phyloP scores from a whole-genome alignment of 2,113 vertebrate genomes.

The Alethe castanea region DNA sequence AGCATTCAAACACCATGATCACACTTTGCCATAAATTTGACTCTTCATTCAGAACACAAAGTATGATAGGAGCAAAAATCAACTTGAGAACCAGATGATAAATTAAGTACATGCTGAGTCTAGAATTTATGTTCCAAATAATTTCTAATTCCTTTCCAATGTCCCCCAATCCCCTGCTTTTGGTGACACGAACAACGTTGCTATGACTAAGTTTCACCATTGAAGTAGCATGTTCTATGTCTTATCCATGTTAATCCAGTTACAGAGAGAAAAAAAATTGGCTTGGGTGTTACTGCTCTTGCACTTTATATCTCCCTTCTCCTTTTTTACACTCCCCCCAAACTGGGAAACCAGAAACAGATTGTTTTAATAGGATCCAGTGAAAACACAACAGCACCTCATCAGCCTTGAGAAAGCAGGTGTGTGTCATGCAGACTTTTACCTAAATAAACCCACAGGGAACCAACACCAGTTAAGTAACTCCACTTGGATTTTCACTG shows the following conservation, averaged over 20 bases:
- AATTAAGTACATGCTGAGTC: background rate
- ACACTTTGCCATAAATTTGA: background rate
- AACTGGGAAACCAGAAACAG: constrained; percentile 38
- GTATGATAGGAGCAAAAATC: background rate
- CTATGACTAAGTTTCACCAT: background rate
- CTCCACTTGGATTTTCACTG: background rate
- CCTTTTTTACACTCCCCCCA: background rate
- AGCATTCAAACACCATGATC: background rate
- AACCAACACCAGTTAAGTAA: constrained; percentile 29
- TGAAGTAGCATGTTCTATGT: background rate
- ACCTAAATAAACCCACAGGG: constrained; percentile 21
- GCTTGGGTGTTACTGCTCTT: background rate
- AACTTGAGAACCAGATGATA: background rate
- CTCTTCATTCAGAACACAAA: background rate
- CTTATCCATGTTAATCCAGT: background rate
- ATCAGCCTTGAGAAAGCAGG: constrained; percentile 67
- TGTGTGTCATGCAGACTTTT: constrained; percentile 8
- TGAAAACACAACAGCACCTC: constrained; percentile 46
- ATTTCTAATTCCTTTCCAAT: background rate
- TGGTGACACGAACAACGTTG: background rate
- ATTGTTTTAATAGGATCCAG: constrained; percentile 47
- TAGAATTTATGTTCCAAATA: background rate
- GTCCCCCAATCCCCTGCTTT: background rate
- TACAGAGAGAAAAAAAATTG: background rate
- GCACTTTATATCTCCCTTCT: background rate